These are phyloP conservation scores for Fulmarus glacialis DNA, from an alignment of 2,113 vertebrate genomes.

Conservation along the genomic window DNA sequence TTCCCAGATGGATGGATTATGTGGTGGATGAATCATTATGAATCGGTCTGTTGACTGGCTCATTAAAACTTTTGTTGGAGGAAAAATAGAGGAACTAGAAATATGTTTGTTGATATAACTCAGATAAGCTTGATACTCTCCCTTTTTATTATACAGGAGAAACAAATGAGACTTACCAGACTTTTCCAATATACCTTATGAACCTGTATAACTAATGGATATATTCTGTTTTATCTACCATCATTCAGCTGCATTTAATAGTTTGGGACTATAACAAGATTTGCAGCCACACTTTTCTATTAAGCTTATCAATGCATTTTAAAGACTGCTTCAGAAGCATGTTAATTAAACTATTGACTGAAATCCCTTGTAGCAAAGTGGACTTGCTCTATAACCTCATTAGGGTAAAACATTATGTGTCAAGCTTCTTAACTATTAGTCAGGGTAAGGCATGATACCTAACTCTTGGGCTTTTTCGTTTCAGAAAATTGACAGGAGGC, in stretches of 20 bases:
- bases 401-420: neutral
- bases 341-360: conserved; percentile 14
- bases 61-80: neutral
- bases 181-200: neutral
- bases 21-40: neutral
- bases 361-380: neutral
- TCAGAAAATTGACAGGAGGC: neutral
- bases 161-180: neutral
- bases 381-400: neutral
- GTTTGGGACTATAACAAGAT: neutral
- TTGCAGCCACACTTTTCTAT: neutral
- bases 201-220: neutral
- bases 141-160: neutral
- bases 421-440: neutral
- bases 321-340: neutral
- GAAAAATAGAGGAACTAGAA: neutral
- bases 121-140: neutral
- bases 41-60: neutral
- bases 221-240: neutral
- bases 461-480: neutral
- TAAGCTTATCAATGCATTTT: neutral
- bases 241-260: neutral
- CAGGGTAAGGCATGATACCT: neutral
- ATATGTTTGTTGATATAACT: neutral
- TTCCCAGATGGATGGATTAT: neutral